Base-by-base conservation (phyloP, 2,113 vertebrate species). In the Paramisgurnus dabryanus region DNA sequence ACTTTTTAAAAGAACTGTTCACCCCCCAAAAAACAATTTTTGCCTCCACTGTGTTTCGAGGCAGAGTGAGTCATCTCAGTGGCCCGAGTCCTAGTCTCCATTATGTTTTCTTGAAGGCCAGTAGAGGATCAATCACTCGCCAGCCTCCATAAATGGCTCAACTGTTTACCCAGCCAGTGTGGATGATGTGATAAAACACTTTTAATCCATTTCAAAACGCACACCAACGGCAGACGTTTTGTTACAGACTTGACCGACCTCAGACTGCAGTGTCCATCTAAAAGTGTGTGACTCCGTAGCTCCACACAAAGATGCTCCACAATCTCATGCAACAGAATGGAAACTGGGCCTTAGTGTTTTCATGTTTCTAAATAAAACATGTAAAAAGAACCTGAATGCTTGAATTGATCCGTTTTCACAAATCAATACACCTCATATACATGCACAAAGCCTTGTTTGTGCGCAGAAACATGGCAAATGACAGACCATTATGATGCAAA, bases 151-250 rank as follows among this genome's bases (percentile, higher is more conserved):
- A 80, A 80, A 80, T 45, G 50, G 10, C 45, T 9, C 68, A 43
- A 60, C 71, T 75, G 63, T 81, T 58, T 67, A 63, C 50, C 22
- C 13, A 68, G 70, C 63, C 70, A 81, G 79, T 58, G 79, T 80
- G 64, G 79, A 71, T 58, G 71, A 74, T 57, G 49, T 67, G 79
- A 81, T 81, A 81, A 81, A 81, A 43, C 72, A 73, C 64, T 68
- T 67, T 81, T 81, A 81, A 81, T 81, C 72, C 43, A 67, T 74
- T 65, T 60, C 65, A 75, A 60, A 81, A 45, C 49, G 50, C 61
- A 80, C 61, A 66, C 70, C 69, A 80, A 55, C 41, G 50, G 64
- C 64, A 60, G 63, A 67, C 61, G 41, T 66, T 81, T 80, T 80
- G 79, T 74, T 80, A 69, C 73, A 58, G 49, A 27, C 69, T 66